A percentile compares a stretch with the other conserved stretches of the same genome.
These are phyloP conservation scores for Hoplostethus mediterraneus DNA, from an alignment of 2,797 vertebrate species.

Conservation along the genomic window DNA sequence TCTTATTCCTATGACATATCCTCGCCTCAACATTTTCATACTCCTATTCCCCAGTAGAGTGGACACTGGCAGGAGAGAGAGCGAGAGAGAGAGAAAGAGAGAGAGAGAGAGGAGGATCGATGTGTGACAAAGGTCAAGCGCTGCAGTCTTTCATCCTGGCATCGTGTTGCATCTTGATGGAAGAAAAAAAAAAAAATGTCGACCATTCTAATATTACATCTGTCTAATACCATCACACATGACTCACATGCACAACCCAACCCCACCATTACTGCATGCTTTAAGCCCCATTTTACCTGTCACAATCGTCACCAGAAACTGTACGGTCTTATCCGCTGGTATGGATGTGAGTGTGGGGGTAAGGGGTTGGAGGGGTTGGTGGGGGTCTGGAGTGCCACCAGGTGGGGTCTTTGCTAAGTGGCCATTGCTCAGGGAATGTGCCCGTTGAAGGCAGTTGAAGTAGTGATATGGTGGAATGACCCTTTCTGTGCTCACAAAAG, in stretches of 20 bases:
- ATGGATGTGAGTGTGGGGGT: background rate
- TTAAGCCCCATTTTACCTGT: conserved; percentile 25
- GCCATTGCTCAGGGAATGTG: conserved; percentile 55
- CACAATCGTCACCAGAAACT: conserved; percentile 43
- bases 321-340: conserved; percentile 32
- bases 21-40: background rate
- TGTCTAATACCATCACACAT: background rate
- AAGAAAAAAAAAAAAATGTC: no score
- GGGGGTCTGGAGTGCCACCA: conserved; percentile 32
- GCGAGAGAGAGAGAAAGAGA: background rate
- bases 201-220: background rate
- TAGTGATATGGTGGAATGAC: conserved; percentile 53
- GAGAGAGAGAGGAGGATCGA: background rate
- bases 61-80: background rate
- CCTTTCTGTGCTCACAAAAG: background rate
- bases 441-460: conserved; percentile 55
- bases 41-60: background rate
- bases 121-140: background rate
- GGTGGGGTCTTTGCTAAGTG: conserved; percentile 66
- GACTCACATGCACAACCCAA: no score
- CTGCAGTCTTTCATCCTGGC: background rate
- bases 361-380: background rate
- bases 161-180: background rate
- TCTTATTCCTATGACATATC: background rate
- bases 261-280: background rate